Evolutionary conservation across 2,888 invertebrate genomes (phyloP), one percentile per base, ranked within the genome.

Genomic region (Acanthococcus lagerstroemiae): DNA sequence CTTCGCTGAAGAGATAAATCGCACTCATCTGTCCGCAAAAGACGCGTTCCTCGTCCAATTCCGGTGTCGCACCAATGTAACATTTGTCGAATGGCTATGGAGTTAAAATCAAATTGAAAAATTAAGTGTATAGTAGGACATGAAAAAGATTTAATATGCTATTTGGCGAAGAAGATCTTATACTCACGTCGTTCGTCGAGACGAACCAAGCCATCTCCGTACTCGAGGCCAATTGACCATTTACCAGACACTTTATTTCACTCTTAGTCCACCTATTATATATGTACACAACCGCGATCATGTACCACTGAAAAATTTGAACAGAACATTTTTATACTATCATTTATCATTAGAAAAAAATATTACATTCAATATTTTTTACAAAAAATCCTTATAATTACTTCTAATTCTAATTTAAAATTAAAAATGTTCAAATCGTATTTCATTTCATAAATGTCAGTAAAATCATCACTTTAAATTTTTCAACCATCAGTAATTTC

Each of bases 21-120:
- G 97, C 95, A 24, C 95, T 95, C 93, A 99, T 95, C 83, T 99
- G 99, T 44, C 99, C 99, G 79, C 96, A 97, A 80, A 99, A 99
- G 71, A 96, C 94, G 69, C 95, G 84, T 76, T 96, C 95, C 75
- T 94, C 93, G 75, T 95, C 95, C 75, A 95, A 78, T 79, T 97
- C 96, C 1, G 95, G 93, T 58, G 95, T 95, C 67, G 95, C 94
- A 67, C 99, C 99, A 75, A 99, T 95, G 79, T 93, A 97, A 79
- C 99, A 99, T 78, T 96, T 96, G 81, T 99, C 99, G 80, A 96
- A 99, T 66, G 95, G 93, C 95, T 97, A 79, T 9, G 74, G 76
- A 72, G 65, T 73, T 70, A 70, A 66, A 67, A 69, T 65, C 46
- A 50, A 9, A 50, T 19, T 24, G 9, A 69, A 65, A 45, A 48